Percentiles rank a stretch among this genome's conserved stretches.
Evolutionary conservation across 2,113 vertebrate genomes (phyloP).

Genomic region (Falcunculus frontatus): DNA sequence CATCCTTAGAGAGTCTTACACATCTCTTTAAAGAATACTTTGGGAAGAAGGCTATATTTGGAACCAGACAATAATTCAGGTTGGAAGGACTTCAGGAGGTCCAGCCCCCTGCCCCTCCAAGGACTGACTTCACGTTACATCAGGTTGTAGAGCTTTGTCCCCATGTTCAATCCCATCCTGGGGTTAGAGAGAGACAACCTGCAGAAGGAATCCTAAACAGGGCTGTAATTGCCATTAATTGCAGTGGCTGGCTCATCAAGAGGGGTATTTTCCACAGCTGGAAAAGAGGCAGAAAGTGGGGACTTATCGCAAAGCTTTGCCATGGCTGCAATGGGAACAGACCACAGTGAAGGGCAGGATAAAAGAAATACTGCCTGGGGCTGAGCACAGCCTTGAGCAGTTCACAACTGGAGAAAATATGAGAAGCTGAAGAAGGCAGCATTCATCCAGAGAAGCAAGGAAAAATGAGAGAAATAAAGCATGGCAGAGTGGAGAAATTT

Average conservation of each 20-base stretch:
- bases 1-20: background rate
- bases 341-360: background rate
- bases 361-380: background rate
- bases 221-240: background rate
- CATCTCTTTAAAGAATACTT: background rate
- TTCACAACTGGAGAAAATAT: background rate
- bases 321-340: background rate
- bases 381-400: background rate
- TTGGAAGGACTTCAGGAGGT: background rate
- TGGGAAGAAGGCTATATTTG: background rate
- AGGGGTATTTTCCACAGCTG: background rate
- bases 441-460: background rate
- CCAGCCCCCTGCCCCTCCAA: background rate
- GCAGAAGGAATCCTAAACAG: background rate
- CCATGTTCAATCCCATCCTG: fast-evolving
- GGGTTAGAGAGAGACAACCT: background rate
- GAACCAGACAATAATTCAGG: background rate
- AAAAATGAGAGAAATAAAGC: constrained; percentile 33
- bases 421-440: background rate
- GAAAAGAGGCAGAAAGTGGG: background rate
- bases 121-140: background rate
- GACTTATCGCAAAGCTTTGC: background rate
- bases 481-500: background rate
- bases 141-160: background rate
- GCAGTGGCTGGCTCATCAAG: background rate